Evolutionary conservation across 37 sponge, comb jelly and placozoan species (phyloP), one percentile per base, ranked within the genome.

Genomic region (Aplysina aerophoba): DNA sequence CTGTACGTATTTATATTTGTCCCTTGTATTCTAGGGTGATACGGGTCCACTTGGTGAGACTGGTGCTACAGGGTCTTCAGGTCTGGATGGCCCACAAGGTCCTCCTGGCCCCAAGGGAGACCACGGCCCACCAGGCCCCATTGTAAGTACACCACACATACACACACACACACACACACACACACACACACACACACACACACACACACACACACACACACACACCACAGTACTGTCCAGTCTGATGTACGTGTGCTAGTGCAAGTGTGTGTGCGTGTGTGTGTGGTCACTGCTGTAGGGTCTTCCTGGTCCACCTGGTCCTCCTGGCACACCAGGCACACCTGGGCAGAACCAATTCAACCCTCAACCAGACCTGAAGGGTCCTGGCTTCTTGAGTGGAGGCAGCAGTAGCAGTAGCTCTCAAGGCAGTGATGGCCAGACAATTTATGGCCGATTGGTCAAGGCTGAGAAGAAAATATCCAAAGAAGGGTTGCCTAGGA

Each of bases 401-500:
- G 55, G 81, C 36, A 40, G 13, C 2, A 2, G 3, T 2, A 41
- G 4, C 22, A 12, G 6, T 8, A 5, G 4, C 27, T n/a, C 25
- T 54, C 3, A 20, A 39, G 1, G 16, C 22, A 20, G 38, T 19
- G 71, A 69, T 35, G 34, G 33, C 4, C 24, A 20, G 25, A 92
- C 93, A n/a, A 86, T 90, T 81, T 89, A 75, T 66, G 88, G 72
- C 30, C 86, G 87, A 79, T 60, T 90, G 21, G 87, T 81, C 27
- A 36, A 73, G 53, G 69, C 87, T 16, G 56, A 74, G n/a, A 53
- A 74, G 2, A 84, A 84, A 33, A 56, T 89, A 21, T 87, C 90
- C 59, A 85, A 82, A 31, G 41, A 62, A 17, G 81, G 55, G 15
- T 90, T 90, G 41, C 88, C 88, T 27, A 81, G 93, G 38, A 85